Conservation (phyloP, 2,113 vertebrate species). For the Anthoscopus minutus region DNA sequence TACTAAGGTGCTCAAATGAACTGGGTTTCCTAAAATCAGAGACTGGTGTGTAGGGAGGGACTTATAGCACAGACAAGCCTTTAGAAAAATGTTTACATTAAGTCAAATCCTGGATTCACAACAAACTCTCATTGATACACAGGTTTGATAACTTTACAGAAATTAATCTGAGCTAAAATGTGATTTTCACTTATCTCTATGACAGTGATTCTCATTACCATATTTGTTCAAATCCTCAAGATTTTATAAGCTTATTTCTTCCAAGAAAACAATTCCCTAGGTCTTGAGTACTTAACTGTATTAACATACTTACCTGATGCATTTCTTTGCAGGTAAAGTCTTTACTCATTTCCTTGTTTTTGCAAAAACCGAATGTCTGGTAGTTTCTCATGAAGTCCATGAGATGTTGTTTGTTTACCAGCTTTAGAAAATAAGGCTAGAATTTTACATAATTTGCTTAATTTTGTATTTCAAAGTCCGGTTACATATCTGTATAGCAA, state of each 20-base stretch:
- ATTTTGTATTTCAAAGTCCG: not conserved
- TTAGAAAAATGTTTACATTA: not conserved
- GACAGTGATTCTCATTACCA: fast-evolving
- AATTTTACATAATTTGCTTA: not conserved
- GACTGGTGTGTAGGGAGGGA: not conserved
- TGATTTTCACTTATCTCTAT: not conserved
- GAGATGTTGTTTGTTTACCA: not conserved
- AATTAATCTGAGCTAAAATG: not conserved
- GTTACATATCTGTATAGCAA: not conserved
- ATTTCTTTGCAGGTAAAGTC: not conserved
- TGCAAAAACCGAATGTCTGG: not conserved
- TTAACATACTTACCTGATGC: not conserved
- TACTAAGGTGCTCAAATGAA: not conserved
- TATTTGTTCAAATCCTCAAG: not conserved
- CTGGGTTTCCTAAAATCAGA: not conserved
- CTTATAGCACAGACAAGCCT: not conserved
- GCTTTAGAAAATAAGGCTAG: not conserved
- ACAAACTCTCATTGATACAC: not conserved
- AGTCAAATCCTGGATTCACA: not conserved
- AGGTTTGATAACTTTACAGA: not conserved
- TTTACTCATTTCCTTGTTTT: not conserved
- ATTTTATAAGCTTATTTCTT: not conserved
- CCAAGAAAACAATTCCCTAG: not conserved
- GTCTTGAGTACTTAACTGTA: not conserved
- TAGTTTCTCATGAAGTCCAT: not conserved